These are phyloP conservation scores for Tyria jacobaeae DNA, from an alignment of 2,888 invertebrate species.

Conservation along the genomic window DNA sequence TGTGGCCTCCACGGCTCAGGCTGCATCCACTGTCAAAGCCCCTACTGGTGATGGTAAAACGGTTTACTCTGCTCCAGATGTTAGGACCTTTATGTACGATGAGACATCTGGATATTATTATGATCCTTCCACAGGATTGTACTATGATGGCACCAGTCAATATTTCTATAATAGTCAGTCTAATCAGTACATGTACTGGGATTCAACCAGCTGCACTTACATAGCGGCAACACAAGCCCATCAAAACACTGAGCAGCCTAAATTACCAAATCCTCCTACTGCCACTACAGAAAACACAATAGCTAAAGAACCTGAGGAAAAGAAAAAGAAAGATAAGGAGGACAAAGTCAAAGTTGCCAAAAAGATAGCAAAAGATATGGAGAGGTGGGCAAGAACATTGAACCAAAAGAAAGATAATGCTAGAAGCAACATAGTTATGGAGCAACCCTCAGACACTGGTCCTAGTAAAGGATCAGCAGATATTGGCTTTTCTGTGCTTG, in stretches of 20 bases:
- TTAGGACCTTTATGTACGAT: slow-evolving; percentile 96
- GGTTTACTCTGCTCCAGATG: slow-evolving; percentile 93
- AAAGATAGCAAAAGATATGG: slow-evolving; percentile 96
- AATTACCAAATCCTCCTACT: slow-evolving; percentile 63
- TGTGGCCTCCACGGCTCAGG: slow-evolving; percentile 73
- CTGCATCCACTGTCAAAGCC: slow-evolving; percentile 73
- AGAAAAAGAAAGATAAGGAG: slow-evolving; percentile 92
- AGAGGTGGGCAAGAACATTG: slow-evolving; percentile 97
- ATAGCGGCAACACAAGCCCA: slow-evolving; percentile 79
- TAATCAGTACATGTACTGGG: slow-evolving; percentile 98
- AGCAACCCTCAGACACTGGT: slow-evolving; percentile 77
- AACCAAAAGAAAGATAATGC: slow-evolving; percentile 97
- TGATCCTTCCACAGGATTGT: slow-evolving; percentile 96
- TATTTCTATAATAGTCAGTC: slow-evolving; percentile 98
- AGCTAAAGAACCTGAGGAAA: slow-evolving; percentile 80
- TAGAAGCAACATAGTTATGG: slow-evolving; percentile 77
- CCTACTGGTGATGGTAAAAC: slow-evolving; percentile 89
- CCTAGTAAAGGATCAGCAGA: slow-evolving; percentile 93
- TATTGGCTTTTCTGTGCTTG: slow-evolving; percentile 96
- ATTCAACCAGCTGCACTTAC: slow-evolving; percentile 90
- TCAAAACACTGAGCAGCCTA: slow-evolving; percentile 73
- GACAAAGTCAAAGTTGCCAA: slow-evolving; percentile 99
- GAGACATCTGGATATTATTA: slow-evolving; percentile 98
- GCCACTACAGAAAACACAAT: slow-evolving; percentile 70
- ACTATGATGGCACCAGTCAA: slow-evolving; percentile 98